A percentile compares a stretch with the other conserved stretches of the same genome.
Evolutionary conservation across 2,888 invertebrate genomes (phyloP).

Genomic region (Tenthredo distinguenda): DNA sequence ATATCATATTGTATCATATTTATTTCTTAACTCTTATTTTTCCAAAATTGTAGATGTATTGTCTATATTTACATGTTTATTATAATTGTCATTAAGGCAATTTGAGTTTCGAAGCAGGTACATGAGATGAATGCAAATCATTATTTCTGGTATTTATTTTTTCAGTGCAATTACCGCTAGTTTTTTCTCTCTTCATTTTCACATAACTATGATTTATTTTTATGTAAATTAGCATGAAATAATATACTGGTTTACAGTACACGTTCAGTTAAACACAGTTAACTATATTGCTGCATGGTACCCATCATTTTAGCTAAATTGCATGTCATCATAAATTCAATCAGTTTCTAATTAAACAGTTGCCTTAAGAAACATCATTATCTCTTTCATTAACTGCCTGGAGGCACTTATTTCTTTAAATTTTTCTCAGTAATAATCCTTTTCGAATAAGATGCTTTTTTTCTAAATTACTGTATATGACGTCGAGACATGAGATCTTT

Average conservation of each 20-base stretch:
- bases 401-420: slow-evolving; percentile 51
- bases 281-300: slow-evolving; percentile 13
- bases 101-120: slow-evolving; percentile 76
- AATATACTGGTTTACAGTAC: slow-evolving; percentile 17
- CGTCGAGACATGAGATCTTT: background rate
- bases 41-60: slow-evolving; percentile 66
- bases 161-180: background rate
- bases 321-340: slow-evolving; percentile 25
- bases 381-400: slow-evolving; percentile 33
- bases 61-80: slow-evolving; percentile 73
- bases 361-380: slow-evolving; percentile 44
- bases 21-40: slow-evolving; percentile 58
- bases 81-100: slow-evolving; percentile 76
- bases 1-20: slow-evolving; percentile 54
- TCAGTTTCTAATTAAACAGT: slow-evolving; percentile 28
- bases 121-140: slow-evolving; percentile 59
- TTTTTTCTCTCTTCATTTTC: background rate
- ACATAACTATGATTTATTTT: background rate
- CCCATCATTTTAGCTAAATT: slow-evolving; percentile 28
- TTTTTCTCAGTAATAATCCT: slow-evolving; percentile 22
- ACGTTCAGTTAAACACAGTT: background rate
- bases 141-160: background rate
- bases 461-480: background rate
- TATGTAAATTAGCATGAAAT: slow-evolving; percentile 34
- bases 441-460: slow-evolving; percentile 10